Conservation (phyloP, 2,113 vertebrate genomes). For the Indicator indicator region DNA sequence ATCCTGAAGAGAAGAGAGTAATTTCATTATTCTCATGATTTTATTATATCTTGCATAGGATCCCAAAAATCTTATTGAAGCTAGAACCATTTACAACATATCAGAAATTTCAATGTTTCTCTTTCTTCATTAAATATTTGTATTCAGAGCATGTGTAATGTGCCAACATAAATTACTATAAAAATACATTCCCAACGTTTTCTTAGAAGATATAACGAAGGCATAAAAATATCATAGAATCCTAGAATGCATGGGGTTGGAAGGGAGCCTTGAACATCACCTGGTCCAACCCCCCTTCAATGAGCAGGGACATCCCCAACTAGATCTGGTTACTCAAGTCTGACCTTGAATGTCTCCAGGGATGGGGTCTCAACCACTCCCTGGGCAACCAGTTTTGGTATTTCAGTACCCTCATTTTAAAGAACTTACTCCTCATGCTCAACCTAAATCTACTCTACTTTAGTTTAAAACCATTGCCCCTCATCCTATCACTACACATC, state of each 20-base stretch:
- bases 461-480: too few relatives aligned
- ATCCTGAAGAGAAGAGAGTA: not conserved
- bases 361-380: too few relatives aligned
- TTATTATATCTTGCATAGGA: not conserved
- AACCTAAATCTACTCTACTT: too few relatives aligned
- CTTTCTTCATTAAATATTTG: not conserved
- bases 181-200: not conserved
- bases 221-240: not conserved
- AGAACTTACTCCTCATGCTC: too few relatives aligned
- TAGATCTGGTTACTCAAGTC: not conserved
- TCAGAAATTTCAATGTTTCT: not conserved
- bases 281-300: too few relatives aligned
- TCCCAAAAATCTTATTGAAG: not conserved
- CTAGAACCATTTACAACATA: not conserved
- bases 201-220: not conserved
- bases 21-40: not conserved
- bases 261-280: too few relatives aligned
- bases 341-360: too few relatives aligned
- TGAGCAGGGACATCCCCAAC: too few relatives aligned
- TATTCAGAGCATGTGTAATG: not conserved
- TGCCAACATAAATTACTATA: not conserved
- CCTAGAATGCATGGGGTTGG: too few relatives aligned
- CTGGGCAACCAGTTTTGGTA: too few relatives aligned
- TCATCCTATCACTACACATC: too few relatives aligned
- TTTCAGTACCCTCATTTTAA: too few relatives aligned